phyloP scores from a whole-genome alignment of 2,113 vertebrate species.

The Hippocampus zosterae region DNA sequence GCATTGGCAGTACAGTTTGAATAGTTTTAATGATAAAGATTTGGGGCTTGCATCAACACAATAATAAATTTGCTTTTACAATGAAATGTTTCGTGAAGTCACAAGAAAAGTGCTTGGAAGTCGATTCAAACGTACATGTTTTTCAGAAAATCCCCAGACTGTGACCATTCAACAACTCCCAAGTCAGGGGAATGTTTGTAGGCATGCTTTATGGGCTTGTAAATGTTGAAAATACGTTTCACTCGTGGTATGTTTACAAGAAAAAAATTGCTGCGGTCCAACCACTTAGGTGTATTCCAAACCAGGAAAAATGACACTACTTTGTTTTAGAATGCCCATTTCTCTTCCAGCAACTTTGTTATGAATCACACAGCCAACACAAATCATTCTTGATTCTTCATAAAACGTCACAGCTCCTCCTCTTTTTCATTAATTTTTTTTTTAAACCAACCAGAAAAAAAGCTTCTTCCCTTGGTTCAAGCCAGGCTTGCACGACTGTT shows the following conservation, averaged over 20 bases:
- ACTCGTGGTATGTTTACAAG: constrained; percentile 1
- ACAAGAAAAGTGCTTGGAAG: background rate
- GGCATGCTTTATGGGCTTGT: constrained; percentile 3
- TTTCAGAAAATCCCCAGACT: constrained; percentile 1
- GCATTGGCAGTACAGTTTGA: background rate
- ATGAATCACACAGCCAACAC: background rate
- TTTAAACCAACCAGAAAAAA: background rate
- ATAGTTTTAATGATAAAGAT: background rate
- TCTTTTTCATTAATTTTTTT: background rate
- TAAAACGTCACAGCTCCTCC: background rate
- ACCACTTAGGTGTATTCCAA: background rate
- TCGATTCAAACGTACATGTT: background rate
- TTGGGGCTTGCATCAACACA: background rate
- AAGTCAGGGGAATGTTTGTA: constrained; percentile 3
- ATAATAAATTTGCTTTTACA: background rate
- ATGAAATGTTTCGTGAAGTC: background rate
- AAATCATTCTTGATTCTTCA: background rate
- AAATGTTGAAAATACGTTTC: constrained; percentile 4
- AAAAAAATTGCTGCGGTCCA: background rate
- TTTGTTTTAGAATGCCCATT: background rate
- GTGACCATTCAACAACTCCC: constrained; percentile 1
- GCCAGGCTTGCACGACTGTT: background rate
- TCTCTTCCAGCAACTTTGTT: background rate
- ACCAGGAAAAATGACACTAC: background rate
- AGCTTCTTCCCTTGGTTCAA: background rate